A percentile compares a stretch with the other conserved stretches of the same genome.
phyloP scores from a whole-genome alignment of 2,797 vertebrate species.

The Crocodylus rhombifer region DNA sequence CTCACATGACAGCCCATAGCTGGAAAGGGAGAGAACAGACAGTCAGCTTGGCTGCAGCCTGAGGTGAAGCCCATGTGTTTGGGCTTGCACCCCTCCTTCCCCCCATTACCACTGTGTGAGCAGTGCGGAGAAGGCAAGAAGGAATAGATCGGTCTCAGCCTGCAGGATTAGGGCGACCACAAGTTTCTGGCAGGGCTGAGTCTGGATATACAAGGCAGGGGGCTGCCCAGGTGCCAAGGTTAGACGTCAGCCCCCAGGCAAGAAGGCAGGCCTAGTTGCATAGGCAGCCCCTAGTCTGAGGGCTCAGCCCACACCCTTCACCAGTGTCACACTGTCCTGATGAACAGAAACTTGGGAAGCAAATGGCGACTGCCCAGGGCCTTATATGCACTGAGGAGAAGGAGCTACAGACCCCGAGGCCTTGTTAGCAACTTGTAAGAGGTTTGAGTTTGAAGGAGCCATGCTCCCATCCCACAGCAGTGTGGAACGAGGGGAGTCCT shows the following conservation, averaged over 20 bases:
- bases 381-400: not conserved
- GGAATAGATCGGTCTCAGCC: not conserved
- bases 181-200: not conserved
- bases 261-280: not conserved
- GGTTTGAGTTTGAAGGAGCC: not conserved
- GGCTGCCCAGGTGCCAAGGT: not conserved
- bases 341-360: not conserved
- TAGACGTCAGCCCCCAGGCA: not conserved
- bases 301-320: not conserved
- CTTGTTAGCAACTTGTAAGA: not conserved
- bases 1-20: constrained; percentile 93
- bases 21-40: constrained; percentile 57
- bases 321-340: not conserved
- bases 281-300: too few relatives aligned
- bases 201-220: too few relatives aligned
- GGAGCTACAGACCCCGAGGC: too few relatives aligned
- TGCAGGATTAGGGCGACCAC: not conserved
- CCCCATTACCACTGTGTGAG: accelerated
- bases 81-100: not conserved
- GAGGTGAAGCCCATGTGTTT: not conserved
- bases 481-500: too few relatives aligned
- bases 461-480: too few relatives aligned
- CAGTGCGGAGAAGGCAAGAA: not conserved
- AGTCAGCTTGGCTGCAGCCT: not conserved
- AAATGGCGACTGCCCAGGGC: not conserved